Conservation (phyloP, 2,113 vertebrate genomes). For the Formicarius rufipectus region DNA sequence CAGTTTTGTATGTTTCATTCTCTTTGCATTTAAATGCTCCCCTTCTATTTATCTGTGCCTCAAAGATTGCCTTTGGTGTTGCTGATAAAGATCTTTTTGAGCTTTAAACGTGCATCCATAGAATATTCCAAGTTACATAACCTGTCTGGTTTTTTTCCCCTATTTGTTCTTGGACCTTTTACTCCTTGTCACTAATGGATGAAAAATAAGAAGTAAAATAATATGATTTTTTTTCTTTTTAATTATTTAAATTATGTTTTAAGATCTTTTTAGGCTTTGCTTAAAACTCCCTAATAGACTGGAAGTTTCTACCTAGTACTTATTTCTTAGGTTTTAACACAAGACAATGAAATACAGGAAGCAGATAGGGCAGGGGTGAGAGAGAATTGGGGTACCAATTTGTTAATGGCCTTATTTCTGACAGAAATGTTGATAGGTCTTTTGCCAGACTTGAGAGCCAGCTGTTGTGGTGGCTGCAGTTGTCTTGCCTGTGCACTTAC, state of each 20-base stretch:
- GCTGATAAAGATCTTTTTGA: background rate
- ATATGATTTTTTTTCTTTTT: background rate
- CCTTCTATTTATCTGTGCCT: background rate
- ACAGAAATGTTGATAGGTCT: conserved; percentile 64
- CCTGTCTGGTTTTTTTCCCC: background rate
- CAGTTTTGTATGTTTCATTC: background rate
- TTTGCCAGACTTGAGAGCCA: conserved; percentile 48
- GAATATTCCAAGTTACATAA: background rate
- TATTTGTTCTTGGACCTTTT: background rate
- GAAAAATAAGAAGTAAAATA: background rate
- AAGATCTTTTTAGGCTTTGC: background rate
- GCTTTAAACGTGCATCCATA: background rate
- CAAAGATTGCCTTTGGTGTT: background rate
- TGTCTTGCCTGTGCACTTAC: conserved; percentile 54
- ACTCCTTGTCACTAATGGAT: background rate
- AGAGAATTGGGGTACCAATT: conserved; percentile 32
- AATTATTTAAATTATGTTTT: background rate
- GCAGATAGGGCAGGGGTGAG: conserved; percentile 5
- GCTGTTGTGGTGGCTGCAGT: conserved; percentile 41
- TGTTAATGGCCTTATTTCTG: conserved; percentile 65
- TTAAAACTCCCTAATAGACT: background rate
- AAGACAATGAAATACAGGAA: conserved; percentile 3
- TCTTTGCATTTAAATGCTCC: background rate
- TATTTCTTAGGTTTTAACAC: background rate
- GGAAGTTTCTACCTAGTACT: background rate